These are phyloP conservation scores for Fragum whitleyi DNA, from an alignment of 2,888 invertebrate genomes.

Conservation along the genomic window DNA sequence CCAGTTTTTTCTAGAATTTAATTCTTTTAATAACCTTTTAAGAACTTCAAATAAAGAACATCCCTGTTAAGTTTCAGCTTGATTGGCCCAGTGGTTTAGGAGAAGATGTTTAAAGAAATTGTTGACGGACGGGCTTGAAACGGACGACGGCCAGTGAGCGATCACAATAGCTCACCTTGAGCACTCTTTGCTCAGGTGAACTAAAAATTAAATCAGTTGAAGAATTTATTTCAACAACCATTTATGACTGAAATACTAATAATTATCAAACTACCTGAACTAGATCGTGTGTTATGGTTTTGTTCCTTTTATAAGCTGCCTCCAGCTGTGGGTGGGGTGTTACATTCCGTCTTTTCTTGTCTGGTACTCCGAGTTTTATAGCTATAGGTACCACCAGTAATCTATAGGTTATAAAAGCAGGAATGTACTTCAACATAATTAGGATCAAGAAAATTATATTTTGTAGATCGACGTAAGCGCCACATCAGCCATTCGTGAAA, in stretches of 20 bases:
- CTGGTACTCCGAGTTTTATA: slow-evolving; percentile 15
- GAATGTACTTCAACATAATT: not conserved
- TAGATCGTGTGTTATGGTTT: not conserved
- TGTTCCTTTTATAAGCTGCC: slow-evolving; percentile 18
- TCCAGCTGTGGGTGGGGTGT: slow-evolving; percentile 26
- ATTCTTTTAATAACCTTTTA: no score
- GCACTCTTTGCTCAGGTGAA: not conserved
- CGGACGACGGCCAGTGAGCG: not conserved
- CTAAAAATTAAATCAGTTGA: not conserved
- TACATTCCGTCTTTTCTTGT: slow-evolving; percentile 2
- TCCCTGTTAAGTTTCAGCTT: no score
- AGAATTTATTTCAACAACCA: not conserved
- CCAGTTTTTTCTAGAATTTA: no score
- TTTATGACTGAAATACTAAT: no score
- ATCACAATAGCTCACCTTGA: not conserved
- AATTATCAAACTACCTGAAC: slow-evolving; percentile 20
- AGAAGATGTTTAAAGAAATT: no score
- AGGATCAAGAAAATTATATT: no score
- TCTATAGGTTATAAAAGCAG: not conserved
- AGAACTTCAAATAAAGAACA: no score
- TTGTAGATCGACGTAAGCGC: no score
- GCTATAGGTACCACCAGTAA: slow-evolving; percentile 31
- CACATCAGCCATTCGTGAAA: no score
- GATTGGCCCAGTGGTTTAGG: no score
- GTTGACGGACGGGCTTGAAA: no score